Conservation (phyloP, 2,113 vertebrate species). For the Aegithalos caudatus region DNA sequence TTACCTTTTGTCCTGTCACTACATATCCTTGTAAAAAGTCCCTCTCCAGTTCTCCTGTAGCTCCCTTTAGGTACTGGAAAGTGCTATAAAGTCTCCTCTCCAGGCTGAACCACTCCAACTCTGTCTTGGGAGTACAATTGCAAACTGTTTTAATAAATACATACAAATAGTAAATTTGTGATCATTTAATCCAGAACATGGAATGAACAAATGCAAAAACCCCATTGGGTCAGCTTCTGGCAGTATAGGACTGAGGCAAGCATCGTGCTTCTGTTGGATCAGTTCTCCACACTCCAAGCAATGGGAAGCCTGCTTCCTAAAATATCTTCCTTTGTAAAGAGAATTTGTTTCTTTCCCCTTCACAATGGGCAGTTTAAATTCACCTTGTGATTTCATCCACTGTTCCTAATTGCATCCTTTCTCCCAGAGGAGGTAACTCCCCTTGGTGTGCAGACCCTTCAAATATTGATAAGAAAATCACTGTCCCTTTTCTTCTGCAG, state of each 20-base stretch:
- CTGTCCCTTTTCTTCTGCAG: not conserved
- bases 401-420: not conserved
- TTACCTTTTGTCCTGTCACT: rapidly evolving
- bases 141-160: not conserved
- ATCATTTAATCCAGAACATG: not conserved
- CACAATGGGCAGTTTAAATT: not conserved
- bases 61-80: not conserved
- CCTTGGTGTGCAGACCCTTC: not conserved
- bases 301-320: not conserved
- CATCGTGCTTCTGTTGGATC: not conserved
- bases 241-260: not conserved
- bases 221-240: not conserved
- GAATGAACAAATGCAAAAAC: not conserved
- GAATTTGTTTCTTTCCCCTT: not conserved
- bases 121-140: not conserved
- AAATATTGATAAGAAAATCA: not conserved
- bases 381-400: not conserved
- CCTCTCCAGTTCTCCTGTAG: not conserved
- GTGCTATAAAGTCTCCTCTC: not conserved
- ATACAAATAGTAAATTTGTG: not conserved
- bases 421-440: not conserved
- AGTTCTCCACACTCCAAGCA: not conserved
- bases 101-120: not conserved
- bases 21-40: not conserved
- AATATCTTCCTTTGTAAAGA: not conserved